Conservation (phyloP, 2,888 invertebrate genomes). For the Brachyopa scutellaris region DNA sequence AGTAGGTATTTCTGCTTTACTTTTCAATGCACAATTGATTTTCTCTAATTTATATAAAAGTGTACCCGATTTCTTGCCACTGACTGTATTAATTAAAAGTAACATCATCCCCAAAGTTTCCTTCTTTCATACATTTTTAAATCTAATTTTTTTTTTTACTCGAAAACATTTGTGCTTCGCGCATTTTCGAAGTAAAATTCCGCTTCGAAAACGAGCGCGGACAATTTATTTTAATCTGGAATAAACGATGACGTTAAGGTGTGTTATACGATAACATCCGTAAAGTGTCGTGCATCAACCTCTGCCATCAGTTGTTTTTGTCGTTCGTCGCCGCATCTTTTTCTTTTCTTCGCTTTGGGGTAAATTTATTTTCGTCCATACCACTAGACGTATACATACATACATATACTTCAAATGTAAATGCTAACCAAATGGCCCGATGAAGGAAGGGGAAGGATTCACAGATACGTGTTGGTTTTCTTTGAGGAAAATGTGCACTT, state of each 20-base stretch:
- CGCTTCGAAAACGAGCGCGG: background rate
- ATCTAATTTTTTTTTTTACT: too few relatives aligned
- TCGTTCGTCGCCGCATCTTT: background rate
- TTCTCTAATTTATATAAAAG: too few relatives aligned
- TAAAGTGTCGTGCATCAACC: slow-evolving; percentile 56
- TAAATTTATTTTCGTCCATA: slow-evolving; percentile 46
- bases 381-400: too few relatives aligned
- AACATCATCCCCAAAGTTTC: background rate
- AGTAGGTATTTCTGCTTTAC: too few relatives aligned
- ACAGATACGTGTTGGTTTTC: background rate
- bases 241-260: slow-evolving; percentile 46
- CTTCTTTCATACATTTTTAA: slow-evolving; percentile 3
- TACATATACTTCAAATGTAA: slow-evolving; percentile 20
- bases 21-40: too few relatives aligned
- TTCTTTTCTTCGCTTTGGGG: slow-evolving; percentile 1
- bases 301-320: slow-evolving; percentile 11
- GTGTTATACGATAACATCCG: slow-evolving; percentile 55
- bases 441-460: slow-evolving; percentile 7
- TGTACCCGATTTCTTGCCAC: background rate
- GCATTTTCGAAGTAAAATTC: slow-evolving; percentile 9
- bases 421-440: slow-evolving; percentile 6
- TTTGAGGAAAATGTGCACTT: slow-evolving; percentile 16
- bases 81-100: background rate
- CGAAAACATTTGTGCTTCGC: too few relatives aligned
- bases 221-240: slow-evolving; percentile 51